Evolutionary conservation across 2,888 invertebrate genomes (phyloP).

Genomic region (Trypoxylon attenuatum): DNA sequence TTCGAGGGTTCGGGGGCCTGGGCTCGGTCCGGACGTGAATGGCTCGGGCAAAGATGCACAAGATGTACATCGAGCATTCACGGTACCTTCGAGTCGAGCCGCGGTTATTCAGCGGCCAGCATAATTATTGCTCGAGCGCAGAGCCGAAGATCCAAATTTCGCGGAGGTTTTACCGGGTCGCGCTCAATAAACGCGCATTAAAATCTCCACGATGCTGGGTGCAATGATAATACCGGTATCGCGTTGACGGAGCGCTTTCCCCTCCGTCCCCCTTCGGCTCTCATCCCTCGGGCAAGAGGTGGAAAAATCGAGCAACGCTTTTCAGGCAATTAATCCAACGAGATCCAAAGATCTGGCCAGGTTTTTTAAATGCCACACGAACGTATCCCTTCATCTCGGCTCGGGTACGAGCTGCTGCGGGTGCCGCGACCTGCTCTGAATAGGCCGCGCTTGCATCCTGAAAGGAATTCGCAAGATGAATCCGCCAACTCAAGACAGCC

Average conservation of each 20-base stretch:
- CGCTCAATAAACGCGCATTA: background rate
- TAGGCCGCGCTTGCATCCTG: slow-evolving; percentile 40
- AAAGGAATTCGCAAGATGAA: slow-evolving; percentile 44
- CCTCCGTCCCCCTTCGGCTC: no score
- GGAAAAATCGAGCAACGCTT: slow-evolving; percentile 37
- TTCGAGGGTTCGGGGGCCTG: no score
- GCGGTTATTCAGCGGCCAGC: background rate
- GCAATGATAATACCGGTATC: no score
- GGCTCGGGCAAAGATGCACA: background rate
- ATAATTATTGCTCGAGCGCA: background rate
- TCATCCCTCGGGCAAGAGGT: background rate
- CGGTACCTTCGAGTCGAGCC: background rate
- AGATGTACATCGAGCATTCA: background rate
- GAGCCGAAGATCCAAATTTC: slow-evolving; percentile 26
- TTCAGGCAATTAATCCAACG: slow-evolving; percentile 43
- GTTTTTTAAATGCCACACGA: slow-evolving; percentile 37
- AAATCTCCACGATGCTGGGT: background rate
- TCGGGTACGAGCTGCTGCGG: background rate
- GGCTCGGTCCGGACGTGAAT: background rate
- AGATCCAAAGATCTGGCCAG: slow-evolving; percentile 17
- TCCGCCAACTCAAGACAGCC: slow-evolving; percentile 45
- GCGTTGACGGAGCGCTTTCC: background rate
- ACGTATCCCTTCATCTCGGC: slow-evolving; percentile 36
- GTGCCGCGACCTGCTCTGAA: slow-evolving; percentile 31
- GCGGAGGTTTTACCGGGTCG: background rate